phyloP scores from a whole-genome alignment of 2,797 vertebrate genomes.

The Sebastes oblongus region DNA sequence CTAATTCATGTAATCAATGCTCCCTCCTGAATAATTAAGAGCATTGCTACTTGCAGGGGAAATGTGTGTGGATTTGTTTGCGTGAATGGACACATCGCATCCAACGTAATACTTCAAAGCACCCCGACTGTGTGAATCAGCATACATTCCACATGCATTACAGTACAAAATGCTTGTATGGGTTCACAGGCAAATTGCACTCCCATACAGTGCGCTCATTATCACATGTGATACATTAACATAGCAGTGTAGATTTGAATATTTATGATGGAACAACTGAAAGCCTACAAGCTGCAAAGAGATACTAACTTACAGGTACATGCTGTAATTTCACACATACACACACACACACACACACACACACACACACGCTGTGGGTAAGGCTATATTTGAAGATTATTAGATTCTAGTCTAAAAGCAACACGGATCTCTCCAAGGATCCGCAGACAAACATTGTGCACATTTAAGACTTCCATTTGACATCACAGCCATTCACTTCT shows the following conservation, averaged over 20 bases:
- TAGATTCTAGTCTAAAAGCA: constrained; percentile 10
- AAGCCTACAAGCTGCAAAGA: not conserved
- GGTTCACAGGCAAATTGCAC: not conserved
- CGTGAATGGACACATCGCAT: constrained; percentile 25
- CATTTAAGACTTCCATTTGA: constrained; percentile 42
- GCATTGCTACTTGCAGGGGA: constrained; percentile 47
- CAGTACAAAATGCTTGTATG: not conserved
- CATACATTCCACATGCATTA: not conserved
- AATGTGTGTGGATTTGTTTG: constrained; percentile 55
- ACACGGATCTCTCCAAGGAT: constrained; percentile 21
- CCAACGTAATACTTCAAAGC: constrained; percentile 13
- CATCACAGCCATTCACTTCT: constrained; percentile 36
- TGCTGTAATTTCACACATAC: not conserved
- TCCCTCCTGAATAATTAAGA: constrained; percentile 74
- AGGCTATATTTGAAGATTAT: not conserved
- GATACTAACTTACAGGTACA: not conserved
- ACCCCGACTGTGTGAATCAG: not conserved
- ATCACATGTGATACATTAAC: not conserved
- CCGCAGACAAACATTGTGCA: constrained; percentile 43
- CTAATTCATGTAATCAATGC: constrained; percentile 76
- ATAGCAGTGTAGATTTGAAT: not conserved
- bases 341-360: not conserved
- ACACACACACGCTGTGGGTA: not conserved
- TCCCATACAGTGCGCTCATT: not conserved
- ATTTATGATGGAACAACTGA: not conserved